Evolutionary conservation across 2,888 invertebrate species (phyloP), one percentile per base, ranked within the genome.

Genomic region (Spilarctia lutea): DNA sequence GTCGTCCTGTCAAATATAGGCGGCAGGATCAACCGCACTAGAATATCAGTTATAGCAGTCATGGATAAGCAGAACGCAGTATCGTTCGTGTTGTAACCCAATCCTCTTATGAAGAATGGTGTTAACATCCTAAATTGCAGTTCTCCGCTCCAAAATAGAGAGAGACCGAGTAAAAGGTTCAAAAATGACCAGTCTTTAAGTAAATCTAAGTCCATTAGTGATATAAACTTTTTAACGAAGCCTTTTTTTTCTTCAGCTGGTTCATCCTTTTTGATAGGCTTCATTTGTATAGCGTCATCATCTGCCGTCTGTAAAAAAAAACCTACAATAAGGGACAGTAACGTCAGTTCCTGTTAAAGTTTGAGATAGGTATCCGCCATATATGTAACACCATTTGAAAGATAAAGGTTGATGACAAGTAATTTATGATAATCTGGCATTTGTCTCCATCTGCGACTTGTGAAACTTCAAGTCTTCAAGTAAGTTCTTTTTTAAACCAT

Each of bases 91-190:
- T 96, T 95, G 87, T 97, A 97, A 2, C 97, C 97, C 86, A 97
- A 90, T 87, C 96, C 96, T 68, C 96, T 95, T 81, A 97, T 97
- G 89, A 97, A 97, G 91, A 97, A 97, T 24, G 97, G 97, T 65
- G 97, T 97, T 68, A 97, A 96, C 97, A 97, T 97, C 91, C 97
- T 97, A 91, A 97, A 97, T 87, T 97, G 97, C 90, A 97, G 96
- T 89, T 97, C 97, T 69, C 97, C 97, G 73, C 97, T 97, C 94
- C 97, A 97, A 92, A 97, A 97, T 65, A 97, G 96, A 60, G 97
- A 97, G 72, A 97, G 93, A 13, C 97, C 97, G 76, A 97, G 96
- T 79, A 97, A 96, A 85, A 97, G 96, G 89, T 97, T 97, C 88
- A 97, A 94, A 92, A 97, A 97, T 74, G 97, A 97, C 89, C 97